Evolutionary conservation across 2,888 invertebrate species (phyloP).

Genomic region (Ophioninae sp.): DNA sequence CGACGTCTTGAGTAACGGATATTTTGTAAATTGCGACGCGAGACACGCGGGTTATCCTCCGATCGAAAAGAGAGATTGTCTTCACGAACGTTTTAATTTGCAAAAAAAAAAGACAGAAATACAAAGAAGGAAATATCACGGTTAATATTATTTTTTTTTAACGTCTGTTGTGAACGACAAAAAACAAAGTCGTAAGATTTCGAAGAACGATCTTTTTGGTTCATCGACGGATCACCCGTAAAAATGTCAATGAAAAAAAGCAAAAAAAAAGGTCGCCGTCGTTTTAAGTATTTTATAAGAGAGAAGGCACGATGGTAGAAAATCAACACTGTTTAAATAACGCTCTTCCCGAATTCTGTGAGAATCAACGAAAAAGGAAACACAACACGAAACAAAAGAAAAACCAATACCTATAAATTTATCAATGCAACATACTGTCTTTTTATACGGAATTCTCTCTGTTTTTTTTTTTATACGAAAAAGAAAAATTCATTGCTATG

Average conservation of each 20-base stretch:
- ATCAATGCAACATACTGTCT: constrained; percentile 57
- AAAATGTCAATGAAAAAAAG: neutral
- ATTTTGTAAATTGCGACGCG: constrained; percentile 17
- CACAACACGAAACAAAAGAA: constrained; percentile 16
- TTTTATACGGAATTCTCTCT: constrained; percentile 49
- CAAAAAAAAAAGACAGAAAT: neutral
- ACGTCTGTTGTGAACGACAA: neutral
- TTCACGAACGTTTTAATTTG: neutral
- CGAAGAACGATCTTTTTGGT: constrained; percentile 9
- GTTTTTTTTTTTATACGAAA: constrained; percentile 27
- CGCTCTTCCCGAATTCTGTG: constrained; percentile 60
- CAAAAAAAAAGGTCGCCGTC: constrained; percentile 30
- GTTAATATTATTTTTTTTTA: constrained; percentile 4
- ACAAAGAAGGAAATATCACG: too few relatives aligned
- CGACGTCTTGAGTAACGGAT: constrained; percentile 31
- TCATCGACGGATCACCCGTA: constrained; percentile 40
- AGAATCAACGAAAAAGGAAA: constrained; percentile 18
- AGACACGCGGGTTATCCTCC: neutral
- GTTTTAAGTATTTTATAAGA: constrained; percentile 63
- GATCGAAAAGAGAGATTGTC: neutral
- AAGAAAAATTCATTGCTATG: constrained; percentile 18
- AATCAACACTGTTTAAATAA: constrained; percentile 49
- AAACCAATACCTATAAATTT: constrained; percentile 41
- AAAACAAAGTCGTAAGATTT: constrained; percentile 10
- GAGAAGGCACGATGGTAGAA: constrained; percentile 16